Base-by-base conservation (phyloP, 2,797 vertebrate species). In the Falco cherrug region DNA sequence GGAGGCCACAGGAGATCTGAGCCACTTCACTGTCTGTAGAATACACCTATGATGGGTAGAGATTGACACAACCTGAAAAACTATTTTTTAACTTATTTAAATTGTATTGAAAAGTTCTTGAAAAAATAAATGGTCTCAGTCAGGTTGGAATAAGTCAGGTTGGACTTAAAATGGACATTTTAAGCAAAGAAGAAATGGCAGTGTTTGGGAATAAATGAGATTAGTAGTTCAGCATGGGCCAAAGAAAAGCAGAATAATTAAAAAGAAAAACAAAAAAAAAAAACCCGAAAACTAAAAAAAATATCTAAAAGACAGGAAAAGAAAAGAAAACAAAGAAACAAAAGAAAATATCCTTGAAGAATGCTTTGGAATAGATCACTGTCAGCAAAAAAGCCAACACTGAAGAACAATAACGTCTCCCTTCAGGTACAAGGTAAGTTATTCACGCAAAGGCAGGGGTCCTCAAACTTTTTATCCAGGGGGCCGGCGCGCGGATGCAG, bases 301-400 rank as follows among this genome's bases (percentile, higher is more conserved):
- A 65, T 87, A 16, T 20, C 5, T 69, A 18, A 29, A 75, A 51
- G 11, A 51, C 5, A 60, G 9, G 37, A 67, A 71, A 54, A 2
- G 0, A 57, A 77, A 39, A 39, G 37, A 39, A 39, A 39, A 39
- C 37, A 39, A 39, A 39, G 37, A 39, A 53, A 6, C 5, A 47
- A 45, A 6, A 4, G 15, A 45, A 13, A 8, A 81, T 26, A 5
- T 4, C 13, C 33, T 39, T 51, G 31, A 83, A 77, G 5, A 60
- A 79, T 77, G 6, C 3, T 80, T 67, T 43, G 15, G 2, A 33
- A 29, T 33, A 10, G 14, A 48, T n/a, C 13, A n/a, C 15, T 28
- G 6, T 45, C 5, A 8, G 10, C 1, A 67, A 57, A 73, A 78
- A 50, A 0, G 0, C 4, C 18, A 75, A 6, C 3, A 11, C 0